Base-by-base conservation (phyloP, 2,113 vertebrate genomes). In the Capreolus pygargus region DNA sequence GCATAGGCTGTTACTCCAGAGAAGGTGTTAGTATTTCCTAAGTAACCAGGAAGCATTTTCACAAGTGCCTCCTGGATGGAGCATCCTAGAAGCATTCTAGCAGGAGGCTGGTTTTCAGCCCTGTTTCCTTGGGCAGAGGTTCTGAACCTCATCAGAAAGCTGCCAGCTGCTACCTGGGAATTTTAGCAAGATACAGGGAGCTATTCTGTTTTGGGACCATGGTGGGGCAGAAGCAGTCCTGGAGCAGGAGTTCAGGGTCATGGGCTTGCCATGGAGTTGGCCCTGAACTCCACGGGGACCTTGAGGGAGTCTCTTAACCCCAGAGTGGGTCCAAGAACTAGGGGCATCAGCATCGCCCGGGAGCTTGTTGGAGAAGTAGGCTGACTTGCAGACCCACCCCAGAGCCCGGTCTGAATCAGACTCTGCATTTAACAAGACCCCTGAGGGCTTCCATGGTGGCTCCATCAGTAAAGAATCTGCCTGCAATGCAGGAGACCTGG, bases 11-110 rank as follows among this genome's bases (percentile, higher is more conserved):
- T 79, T 61, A 84, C 70, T 93, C 82, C 91, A 87, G 27, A 90
- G 74, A 84, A 96, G 28, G 70, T 97, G 95, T 91, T 94, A 89
- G 86, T 84, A 86, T 36, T 95, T 97, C 95, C 94, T 98, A 95
- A 92, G 45, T 84, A 91, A 97, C 87, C 76, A 94, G 16, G 43
- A 50, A 47, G 57, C 45, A 47, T 86, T 89, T 74, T 85, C 79
- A 61, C 47, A 64, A 91, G 50, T 21, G 45, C 87, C 76, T 95
- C 39, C 43, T 61, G 67, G 79, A 39, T 15, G 43, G 5, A 52
- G 9, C 79, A 86, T 82, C 70, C 74, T 64, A 12, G 47, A 50
- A 50, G 47, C 47, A 25, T 60, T 97, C 30, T 54, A 78, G 17
- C 36, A 52, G n/a, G 27, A 91, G 39, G 30, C 60, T 93, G 85